Evolutionary conservation across 1,140 invertebrate genomes (phyloP).

Genomic region (Cydia splendana): DNA sequence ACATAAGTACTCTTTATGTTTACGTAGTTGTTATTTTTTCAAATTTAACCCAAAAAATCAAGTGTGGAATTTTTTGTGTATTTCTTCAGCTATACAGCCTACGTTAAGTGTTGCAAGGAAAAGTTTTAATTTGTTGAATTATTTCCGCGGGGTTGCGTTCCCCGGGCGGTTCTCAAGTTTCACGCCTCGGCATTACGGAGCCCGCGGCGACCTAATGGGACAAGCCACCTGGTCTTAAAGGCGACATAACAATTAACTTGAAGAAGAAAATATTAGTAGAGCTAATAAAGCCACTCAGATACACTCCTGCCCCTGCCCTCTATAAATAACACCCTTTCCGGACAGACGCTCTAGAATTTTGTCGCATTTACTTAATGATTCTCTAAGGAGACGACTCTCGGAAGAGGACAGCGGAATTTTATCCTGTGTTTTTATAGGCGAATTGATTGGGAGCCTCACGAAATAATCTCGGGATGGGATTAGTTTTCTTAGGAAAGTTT

Average conservation of each 20-base stretch:
- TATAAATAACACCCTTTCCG: slow-evolving; percentile 75
- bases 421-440: slow-evolving; percentile 70
- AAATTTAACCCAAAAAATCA: neutral
- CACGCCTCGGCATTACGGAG: slow-evolving; percentile 61
- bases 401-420: slow-evolving; percentile 59
- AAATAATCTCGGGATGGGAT: slow-evolving; percentile 66
- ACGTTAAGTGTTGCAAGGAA: slow-evolving; percentile 68
- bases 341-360: slow-evolving; percentile 69
- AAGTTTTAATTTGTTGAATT: slow-evolving; percentile 79
- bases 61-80: neutral
- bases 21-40: neutral
- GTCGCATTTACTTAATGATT: slow-evolving; percentile 76
- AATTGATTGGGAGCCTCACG: slow-evolving; percentile 68
- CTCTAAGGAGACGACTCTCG: slow-evolving; percentile 62
- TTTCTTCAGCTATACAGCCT: slow-evolving; percentile 55
- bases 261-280: slow-evolving; percentile 77
- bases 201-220: slow-evolving; percentile 67
- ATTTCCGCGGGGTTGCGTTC: slow-evolving; percentile 65
- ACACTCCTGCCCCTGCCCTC: slow-evolving; percentile 68
- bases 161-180: slow-evolving; percentile 61
- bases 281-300: slow-evolving; percentile 74
- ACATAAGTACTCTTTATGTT: neutral
- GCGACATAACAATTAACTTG: slow-evolving; percentile 76
- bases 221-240: slow-evolving; percentile 75
- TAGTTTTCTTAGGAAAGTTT: slow-evolving; percentile 62